Evolutionary conservation across 2,113 vertebrate species (phyloP).

Genomic region (Hemiprocne comata): DNA sequence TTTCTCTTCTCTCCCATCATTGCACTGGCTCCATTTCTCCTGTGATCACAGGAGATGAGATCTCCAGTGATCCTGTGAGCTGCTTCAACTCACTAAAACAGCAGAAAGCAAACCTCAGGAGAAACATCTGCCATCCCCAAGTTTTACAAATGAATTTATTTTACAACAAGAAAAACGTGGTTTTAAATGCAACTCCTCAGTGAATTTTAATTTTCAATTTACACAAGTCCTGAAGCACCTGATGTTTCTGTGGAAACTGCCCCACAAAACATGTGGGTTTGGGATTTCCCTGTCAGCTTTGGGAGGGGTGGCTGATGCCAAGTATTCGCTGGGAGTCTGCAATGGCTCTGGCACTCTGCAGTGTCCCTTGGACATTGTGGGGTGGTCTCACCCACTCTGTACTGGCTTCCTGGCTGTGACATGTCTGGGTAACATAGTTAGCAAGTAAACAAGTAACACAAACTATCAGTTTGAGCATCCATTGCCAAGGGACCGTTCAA

Average conservation of each 20-base stretch:
- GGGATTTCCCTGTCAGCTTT: not conserved
- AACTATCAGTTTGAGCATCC: not conserved
- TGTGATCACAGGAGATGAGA: no score
- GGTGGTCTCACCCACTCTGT: not conserved
- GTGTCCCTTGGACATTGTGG: accelerated
- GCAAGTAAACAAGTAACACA: no score
- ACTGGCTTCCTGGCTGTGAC: not conserved
- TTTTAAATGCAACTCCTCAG: not conserved
- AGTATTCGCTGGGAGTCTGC: not conserved
- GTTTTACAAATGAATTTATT: not conserved
- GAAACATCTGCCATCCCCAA: not conserved
- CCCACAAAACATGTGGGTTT: no score
- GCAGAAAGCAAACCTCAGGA: not conserved
- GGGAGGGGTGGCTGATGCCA: not conserved
- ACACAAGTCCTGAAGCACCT: not conserved
- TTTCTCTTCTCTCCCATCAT: not conserved
- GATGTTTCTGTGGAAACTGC: not conserved
- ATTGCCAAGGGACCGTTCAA: not conserved
- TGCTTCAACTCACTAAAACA: not conserved
- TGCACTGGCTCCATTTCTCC: not conserved
- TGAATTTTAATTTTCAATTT: not conserved
- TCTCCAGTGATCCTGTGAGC: no score
- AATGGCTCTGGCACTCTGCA: not conserved
- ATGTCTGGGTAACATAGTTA: not conserved
- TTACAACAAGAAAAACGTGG: not conserved